Percentiles rank a stretch among this genome's conserved stretches.
Conservation (phyloP, 1,140 invertebrate species). For the Saccostrea glomerata region DNA sequence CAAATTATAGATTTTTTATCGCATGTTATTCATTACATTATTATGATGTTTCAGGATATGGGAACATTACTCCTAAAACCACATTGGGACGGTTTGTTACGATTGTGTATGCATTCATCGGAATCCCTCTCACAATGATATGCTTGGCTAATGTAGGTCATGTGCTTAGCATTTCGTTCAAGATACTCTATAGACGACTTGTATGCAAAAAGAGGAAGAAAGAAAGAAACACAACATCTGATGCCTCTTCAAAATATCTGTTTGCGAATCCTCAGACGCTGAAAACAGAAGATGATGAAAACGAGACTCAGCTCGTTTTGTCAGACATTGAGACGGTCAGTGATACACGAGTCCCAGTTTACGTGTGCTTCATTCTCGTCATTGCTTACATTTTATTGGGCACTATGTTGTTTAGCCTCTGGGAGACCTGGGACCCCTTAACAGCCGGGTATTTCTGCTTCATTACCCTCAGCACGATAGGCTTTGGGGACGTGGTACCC, state of each 20-base stretch:
- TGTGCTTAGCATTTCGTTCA: slow-evolving; percentile 70
- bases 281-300: slow-evolving; percentile 51
- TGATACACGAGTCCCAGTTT: slow-evolving; percentile 72
- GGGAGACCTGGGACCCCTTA: slow-evolving; percentile 85
- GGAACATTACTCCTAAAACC: slow-evolving; percentile 94
- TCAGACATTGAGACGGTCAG: slow-evolving; percentile 66
- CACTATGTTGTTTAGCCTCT: slow-evolving; percentile 76
- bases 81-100: slow-evolving; percentile 93
- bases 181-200: slow-evolving; percentile 57
- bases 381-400: slow-evolving; percentile 78
- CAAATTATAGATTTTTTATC: neutral
- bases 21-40: neutral
- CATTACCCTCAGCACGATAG: slow-evolving; percentile 88
- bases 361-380: slow-evolving; percentile 74
- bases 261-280: slow-evolving; percentile 68
- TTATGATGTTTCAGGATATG: slow-evolving; percentile 87
- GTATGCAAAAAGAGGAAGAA: neutral
- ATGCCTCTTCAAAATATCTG: slow-evolving; percentile 15
- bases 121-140: slow-evolving; percentile 97
- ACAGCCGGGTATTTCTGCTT: slow-evolving; percentile 97
- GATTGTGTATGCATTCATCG: slow-evolving; percentile 96
- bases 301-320: slow-evolving; percentile 59
- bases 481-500: slow-evolving; percentile 94
- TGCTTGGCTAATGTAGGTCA: slow-evolving; percentile 96
- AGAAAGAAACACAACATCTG: neutral